phyloP scores from a whole-genome alignment of 2,113 vertebrate species.

The Pseudopodoces humilis region DNA sequence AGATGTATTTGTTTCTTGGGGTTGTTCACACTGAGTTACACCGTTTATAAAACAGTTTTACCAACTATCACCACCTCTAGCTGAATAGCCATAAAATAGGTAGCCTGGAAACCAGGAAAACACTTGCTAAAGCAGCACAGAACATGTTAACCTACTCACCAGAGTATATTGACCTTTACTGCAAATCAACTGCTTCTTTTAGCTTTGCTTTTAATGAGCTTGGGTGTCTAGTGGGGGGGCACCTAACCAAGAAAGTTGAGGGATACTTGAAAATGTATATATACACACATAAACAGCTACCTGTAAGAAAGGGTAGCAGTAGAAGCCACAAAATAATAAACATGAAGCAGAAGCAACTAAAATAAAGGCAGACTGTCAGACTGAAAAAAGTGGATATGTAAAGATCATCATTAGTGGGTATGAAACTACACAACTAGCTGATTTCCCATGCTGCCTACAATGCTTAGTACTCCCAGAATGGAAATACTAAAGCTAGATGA shows the following conservation, averaged over 20 bases:
- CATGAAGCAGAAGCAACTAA: background rate
- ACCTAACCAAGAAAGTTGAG: background rate
- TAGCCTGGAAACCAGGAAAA: background rate
- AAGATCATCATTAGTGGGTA: background rate
- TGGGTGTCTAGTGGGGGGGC: background rate
- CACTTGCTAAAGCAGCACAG: background rate
- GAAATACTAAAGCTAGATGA: background rate
- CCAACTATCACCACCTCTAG: background rate
- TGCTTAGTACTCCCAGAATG: background rate
- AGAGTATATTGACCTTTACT: background rate
- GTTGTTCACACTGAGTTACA: background rate
- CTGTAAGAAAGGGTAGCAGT: background rate
- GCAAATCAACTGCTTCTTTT: background rate
- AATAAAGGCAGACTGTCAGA: background rate
- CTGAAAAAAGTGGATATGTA: background rate
- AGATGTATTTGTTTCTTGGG: background rate
- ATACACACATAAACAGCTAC: background rate
- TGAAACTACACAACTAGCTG: background rate
- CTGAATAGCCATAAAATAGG: background rate
- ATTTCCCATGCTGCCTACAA: background rate
- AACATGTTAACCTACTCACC: background rate
- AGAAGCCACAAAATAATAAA: background rate
- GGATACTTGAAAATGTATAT: background rate
- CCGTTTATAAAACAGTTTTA: background rate
- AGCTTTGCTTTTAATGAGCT: background rate